Conservation (phyloP, 2,888 invertebrate genomes). For the Oasisia sp. region DNA sequence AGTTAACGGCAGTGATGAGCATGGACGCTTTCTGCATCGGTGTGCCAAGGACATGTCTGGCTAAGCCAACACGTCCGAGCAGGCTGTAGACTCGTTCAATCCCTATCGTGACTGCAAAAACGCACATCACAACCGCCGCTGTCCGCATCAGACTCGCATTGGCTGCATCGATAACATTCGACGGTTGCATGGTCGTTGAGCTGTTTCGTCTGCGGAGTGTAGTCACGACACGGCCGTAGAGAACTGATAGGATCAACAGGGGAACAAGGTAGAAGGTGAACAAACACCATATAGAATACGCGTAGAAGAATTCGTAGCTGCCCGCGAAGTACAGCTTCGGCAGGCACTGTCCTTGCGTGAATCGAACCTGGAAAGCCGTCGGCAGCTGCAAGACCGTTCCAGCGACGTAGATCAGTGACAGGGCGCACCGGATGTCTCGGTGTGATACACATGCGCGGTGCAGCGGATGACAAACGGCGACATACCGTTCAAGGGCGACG, state of each 20-base stretch:
- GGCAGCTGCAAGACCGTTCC: neutral
- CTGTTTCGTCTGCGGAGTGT: neutral
- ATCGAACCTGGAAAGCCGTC: neutral
- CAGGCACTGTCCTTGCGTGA: neutral
- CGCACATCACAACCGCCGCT: neutral
- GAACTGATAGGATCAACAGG: neutral
- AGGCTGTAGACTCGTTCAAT: neutral
- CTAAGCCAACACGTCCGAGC: neutral
- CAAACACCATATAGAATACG: neutral
- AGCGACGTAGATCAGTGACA: neutral
- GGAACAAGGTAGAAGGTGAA: neutral
- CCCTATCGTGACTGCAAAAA: neutral
- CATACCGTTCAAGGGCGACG: neutral
- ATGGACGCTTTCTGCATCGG: neutral
- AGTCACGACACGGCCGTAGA: neutral
- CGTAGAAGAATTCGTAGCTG: conserved; percentile 8
- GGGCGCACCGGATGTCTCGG: neutral
- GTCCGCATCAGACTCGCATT: neutral
- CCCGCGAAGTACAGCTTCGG: neutral
- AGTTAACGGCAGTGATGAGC: neutral
- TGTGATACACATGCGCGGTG: neutral
- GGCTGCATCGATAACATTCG: neutral
- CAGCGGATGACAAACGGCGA: neutral
- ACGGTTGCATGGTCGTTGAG: neutral
- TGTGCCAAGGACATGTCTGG: neutral